Evolutionary conservation across 2,113 vertebrate genomes (phyloP).

Genomic region (Dascyllus trimaculatus): DNA sequence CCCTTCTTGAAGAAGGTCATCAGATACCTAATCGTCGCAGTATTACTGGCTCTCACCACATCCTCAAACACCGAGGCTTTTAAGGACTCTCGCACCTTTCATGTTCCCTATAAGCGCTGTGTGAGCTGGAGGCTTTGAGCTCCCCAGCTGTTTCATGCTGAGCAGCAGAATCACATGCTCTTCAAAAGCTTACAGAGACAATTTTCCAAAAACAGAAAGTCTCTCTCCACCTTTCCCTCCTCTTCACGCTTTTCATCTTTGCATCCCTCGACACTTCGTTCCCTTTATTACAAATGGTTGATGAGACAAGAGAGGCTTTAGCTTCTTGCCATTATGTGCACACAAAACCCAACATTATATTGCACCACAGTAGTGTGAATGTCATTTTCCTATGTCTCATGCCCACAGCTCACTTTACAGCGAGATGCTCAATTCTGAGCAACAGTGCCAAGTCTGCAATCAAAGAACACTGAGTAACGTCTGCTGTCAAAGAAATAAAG

Average conservation of each 20-base stretch:
- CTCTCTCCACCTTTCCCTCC: conserved; percentile 1
- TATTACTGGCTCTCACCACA: conserved; percentile 49
- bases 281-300: background rate
- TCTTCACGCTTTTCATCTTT: conserved; percentile 38
- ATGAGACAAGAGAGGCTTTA: background rate
- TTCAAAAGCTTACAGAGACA: conserved; percentile 29
- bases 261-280: conserved; percentile 7
- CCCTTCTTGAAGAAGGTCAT: conserved; percentile 54
- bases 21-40: conserved; percentile 28
- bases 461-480: conserved; percentile 14
- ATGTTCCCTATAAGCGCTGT: conserved; percentile 31
- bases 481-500: conserved; percentile 13
- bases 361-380: background rate
- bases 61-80: conserved; percentile 52
- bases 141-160: conserved; percentile 20
- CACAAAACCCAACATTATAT: background rate
- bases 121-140: conserved; percentile 18
- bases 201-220: conserved; percentile 43
- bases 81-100: conserved; percentile 48
- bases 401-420: conserved; percentile 18
- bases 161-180: conserved; percentile 5
- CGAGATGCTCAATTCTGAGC: conserved; percentile 7
- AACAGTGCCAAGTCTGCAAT: conserved; percentile 11
- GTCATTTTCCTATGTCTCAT: background rate
- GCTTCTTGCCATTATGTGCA: background rate